Evolutionary conservation across 2,113 vertebrate genomes (phyloP), one percentile per base, ranked within the genome.

Genomic region (Lophotis ruficrista): DNA sequence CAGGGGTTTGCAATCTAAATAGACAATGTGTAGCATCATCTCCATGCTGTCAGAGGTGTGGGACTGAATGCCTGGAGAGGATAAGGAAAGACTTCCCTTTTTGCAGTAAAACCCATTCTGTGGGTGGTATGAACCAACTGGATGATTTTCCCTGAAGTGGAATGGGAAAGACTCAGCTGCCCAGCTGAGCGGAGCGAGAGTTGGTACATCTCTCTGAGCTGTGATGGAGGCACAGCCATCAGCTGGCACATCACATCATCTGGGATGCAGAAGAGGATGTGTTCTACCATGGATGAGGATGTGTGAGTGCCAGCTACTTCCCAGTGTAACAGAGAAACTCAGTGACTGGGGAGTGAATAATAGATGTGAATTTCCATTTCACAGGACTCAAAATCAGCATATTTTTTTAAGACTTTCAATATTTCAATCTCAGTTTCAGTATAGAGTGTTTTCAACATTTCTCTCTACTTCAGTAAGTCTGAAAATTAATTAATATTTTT

Each of bases 21-120:
- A 37, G 47, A 16, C 51, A 41, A 12, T 0, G 0, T 20, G 16
- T 78, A 53, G 33, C 28, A 1, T 8, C 22, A 31, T 56, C 33
- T 82, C 13, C 47, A 24, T 9, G 2, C 37, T 18, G 22, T 53
- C 76, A 24, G 22, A 64, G n/a, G 23, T 25, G 10, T 31, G 51
- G 9, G 14, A 24, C 27, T 58, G 58, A 66, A 50, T 45, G 65
- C 15, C 43, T 66, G 23, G 37, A 48, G 30, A 30, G 41, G 17
- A 25, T 61, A 30, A 48, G 45, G 76, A n/a, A 12, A 28, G 24
- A 22, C 21, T 54, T 53, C 6, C 17, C 21, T 77, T 54, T 75
- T 64, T 37, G 12, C 12, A 28, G 27, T 27, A 48, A 83, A 83
- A 18, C 14, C 9, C 7, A 45, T 87, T 33, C 51, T 45, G 23